Evolutionary conservation across 1,140 invertebrate genomes (phyloP), one percentile per base, ranked within the genome.

Genomic region (Drosophila hydei): DNA sequence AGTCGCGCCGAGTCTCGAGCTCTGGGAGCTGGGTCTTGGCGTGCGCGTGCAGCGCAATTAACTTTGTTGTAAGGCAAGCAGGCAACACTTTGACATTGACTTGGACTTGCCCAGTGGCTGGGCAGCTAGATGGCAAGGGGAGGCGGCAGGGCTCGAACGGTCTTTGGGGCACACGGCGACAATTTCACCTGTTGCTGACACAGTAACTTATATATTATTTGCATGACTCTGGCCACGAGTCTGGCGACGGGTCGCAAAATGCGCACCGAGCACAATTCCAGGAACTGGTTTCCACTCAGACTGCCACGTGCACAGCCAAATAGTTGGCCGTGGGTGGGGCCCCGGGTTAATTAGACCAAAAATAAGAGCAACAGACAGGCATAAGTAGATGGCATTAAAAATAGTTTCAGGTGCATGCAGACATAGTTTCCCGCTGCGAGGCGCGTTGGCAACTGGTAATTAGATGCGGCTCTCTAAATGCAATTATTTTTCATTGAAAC

Each of bases 141-240:
- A 6, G 16, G 33, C 7, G 42, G 21, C 1, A 9, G 36, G 21
- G 33, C n/a, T 4, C 30, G 30, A 21, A 21, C 43, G 38, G 48
- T 51, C 54, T 59, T 59, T 59, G 65, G 51, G 68, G 76, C 76
- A 60, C 62, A 78, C 69, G 76, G 72, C 78, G 81, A 90, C 79
- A 90, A 90, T 90, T 90, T 90, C 89, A 90, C 89, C 89, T 90
- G 83, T 88, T 88, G 64, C 85, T 90, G 89, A 90, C 89, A 90
- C 89, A 90, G 89, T 90, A 90, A 90, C 89, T 90, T 89, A 90
- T 87, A 77, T 88, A 88, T 88, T 85, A 89, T 85, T 85, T 85
- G 81, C 81, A 85, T 85, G 81, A 48, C 19, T 21, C 43, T 21
- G 23, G 23, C 47, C 47, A 25, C n/a, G 23, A 25, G 47, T 50